These are phyloP conservation scores for Sebastes itinus DNA, from an alignment of 2,797 vertebrate genomes.

Conservation along the genomic window DNA sequence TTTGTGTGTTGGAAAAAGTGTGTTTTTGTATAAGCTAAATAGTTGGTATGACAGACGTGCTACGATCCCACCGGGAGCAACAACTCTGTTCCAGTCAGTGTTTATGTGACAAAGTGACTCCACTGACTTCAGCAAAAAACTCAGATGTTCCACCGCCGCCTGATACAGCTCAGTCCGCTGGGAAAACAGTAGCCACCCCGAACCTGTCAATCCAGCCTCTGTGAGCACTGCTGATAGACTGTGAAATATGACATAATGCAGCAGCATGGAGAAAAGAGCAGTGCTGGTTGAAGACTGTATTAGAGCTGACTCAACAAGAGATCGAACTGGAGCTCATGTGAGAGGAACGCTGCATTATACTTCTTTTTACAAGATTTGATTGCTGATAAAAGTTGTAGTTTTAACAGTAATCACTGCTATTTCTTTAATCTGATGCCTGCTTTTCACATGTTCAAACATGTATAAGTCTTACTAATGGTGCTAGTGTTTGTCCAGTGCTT, in stretches of 20 bases:
- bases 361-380: not conserved
- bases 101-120: slow-evolving; percentile 15
- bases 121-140: slow-evolving; percentile 21
- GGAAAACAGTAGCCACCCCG: not conserved
- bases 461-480: too few relatives aligned
- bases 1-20: not conserved
- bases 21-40: not conserved
- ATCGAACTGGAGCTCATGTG: not conserved
- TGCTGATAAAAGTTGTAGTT: not conserved
- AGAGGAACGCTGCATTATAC: not conserved
- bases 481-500: too few relatives aligned
- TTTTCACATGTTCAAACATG: too few relatives aligned
- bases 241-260: not conserved
- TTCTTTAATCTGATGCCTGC: too few relatives aligned
- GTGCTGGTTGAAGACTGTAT: not conserved
- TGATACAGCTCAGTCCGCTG: not conserved
- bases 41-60: not conserved
- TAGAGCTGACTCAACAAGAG: not conserved
- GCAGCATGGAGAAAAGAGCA: not conserved
- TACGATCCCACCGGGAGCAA: not conserved
- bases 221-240: not conserved
- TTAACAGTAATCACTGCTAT: not conserved
- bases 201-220: slow-evolving; percentile 6
- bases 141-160: not conserved
- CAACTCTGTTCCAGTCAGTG: not conserved